Conservation (phyloP, 2,888 invertebrate species). For the Cordilura impudica region DNA sequence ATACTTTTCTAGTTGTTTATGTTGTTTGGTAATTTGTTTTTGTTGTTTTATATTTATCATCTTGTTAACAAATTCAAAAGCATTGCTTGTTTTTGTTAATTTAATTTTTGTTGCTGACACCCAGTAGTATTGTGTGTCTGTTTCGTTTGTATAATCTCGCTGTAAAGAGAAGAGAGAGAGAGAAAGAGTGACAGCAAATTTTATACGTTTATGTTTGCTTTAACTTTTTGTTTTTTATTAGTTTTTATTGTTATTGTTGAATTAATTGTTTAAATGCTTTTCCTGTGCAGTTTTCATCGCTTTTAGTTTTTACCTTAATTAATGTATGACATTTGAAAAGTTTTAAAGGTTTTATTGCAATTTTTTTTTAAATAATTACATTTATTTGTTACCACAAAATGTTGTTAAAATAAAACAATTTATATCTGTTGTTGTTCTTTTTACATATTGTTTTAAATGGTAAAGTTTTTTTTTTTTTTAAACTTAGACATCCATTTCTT, state of each 20-base stretch:
- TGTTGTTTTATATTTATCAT: conserved; percentile 61
- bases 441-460: conserved; percentile 24
- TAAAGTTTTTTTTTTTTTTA: conserved; percentile 35
- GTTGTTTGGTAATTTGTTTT: conserved; percentile 48
- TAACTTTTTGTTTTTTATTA: conserved; percentile 20
- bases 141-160: conserved; percentile 32
- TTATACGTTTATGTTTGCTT: conserved; percentile 9
- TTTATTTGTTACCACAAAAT: conserved; percentile 57
- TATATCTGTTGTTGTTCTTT: conserved; percentile 48
- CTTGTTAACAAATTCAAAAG: conserved; percentile 53
- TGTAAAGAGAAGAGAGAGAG: not conserved
- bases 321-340: conserved; percentile 55
- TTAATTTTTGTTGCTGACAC: conserved; percentile 11
- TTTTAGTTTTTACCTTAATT: conserved; percentile 50
- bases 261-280: conserved; percentile 34
- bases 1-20: conserved; percentile 40
- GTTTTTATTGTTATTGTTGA: conserved; percentile 22
- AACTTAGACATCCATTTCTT: not conserved
- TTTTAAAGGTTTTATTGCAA: conserved; percentile 25
- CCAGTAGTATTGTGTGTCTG: not conserved
- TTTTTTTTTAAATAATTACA: conserved; percentile 37
- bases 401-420: conserved; percentile 58
- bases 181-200: not conserved
- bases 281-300: conserved; percentile 18
- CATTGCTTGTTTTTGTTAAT: conserved; percentile 55